These are phyloP conservation scores for Temnopleurus reevesii DNA, from an alignment of 53 echinoderm and acorn worm species.

Conservation along the genomic window DNA sequence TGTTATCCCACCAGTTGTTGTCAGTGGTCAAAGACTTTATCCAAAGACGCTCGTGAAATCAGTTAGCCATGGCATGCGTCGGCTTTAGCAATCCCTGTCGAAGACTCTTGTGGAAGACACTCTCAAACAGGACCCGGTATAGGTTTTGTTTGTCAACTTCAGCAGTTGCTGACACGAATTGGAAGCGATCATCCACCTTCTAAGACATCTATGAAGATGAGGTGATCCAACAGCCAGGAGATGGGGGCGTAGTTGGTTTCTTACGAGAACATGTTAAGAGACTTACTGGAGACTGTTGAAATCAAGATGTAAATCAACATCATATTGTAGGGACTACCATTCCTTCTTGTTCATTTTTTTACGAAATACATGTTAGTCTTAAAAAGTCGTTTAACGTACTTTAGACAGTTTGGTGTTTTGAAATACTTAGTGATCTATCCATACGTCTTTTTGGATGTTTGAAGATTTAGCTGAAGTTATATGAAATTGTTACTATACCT, in stretches of 20 bases:
- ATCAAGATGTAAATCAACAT: background rate
- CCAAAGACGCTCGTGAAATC: background rate
- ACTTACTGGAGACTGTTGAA: background rate
- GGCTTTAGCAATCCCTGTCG: no score
- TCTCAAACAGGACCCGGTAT: no score
- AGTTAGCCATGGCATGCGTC: background rate
- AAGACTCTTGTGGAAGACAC: no score
- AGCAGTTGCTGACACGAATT: background rate
- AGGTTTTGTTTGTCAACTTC: no score
- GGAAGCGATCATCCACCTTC: background rate
- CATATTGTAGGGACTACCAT: background rate
- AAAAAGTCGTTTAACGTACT: background rate
- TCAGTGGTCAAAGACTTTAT: no score
- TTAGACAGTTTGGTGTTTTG: background rate
- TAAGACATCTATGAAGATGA: background rate
- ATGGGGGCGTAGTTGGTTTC: background rate
- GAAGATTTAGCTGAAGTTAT: background rate
- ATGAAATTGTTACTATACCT: background rate
- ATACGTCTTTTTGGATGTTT: background rate
- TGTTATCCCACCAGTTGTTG: no score
- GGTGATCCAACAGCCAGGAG: background rate
- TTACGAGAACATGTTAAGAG: background rate
- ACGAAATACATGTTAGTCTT: background rate
- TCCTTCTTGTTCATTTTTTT: background rate
- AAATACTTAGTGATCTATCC: background rate